Base-by-base conservation (phyloP, 2,797 vertebrate genomes). In the Furcifer pardalis region DNA sequence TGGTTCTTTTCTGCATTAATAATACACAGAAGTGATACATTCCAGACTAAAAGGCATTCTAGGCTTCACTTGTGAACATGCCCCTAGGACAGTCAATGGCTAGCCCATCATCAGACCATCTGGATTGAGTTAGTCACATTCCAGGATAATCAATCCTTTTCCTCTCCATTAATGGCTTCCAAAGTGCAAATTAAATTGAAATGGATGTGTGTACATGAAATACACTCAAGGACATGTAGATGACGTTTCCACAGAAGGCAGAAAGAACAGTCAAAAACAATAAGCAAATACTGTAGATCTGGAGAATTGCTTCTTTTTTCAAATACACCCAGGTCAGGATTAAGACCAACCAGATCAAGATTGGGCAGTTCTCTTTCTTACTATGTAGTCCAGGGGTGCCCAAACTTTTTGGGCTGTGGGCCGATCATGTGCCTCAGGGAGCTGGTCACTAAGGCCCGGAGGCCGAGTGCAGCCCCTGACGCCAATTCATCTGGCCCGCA, bases 121-220 rank as follows among this genome's bases (percentile, higher is more conserved):
- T 84, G 65, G 72, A 72, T 72, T 84, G 35, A 65, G 66, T 88
- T 82, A 74, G 46, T 44, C 44, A 78, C 59, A 74, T 79, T 81
- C 83, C 40, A 68, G 74, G 60, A 60, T 35, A 73, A 84, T 88
- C 79, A 72, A 88, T 85, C 59, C 76, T 83, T 63, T 46, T 83
- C 60, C 74, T 84, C 60, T 19, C 60, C 86, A 85, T 82, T 84
- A 81, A 73, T 73, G 5, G 79, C 10, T 72, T 68, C 46, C 73
- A 68, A 88, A 66, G 60, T 84, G 68, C 77, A 84, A 84, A 88
- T 78, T 65, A 84, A 81, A 87, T 63, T 60, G 60, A 83, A 78
- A 77, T 73, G 35, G 49, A 63, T 84, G 35, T 30, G 19, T 66
- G 78, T 80, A 62, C 66, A 82, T 82, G 65, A 32, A 17, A 8